Evolutionary conservation across 2,113 vertebrate species (phyloP).

Genomic region (Poeciliopsis retropinna): DNA sequence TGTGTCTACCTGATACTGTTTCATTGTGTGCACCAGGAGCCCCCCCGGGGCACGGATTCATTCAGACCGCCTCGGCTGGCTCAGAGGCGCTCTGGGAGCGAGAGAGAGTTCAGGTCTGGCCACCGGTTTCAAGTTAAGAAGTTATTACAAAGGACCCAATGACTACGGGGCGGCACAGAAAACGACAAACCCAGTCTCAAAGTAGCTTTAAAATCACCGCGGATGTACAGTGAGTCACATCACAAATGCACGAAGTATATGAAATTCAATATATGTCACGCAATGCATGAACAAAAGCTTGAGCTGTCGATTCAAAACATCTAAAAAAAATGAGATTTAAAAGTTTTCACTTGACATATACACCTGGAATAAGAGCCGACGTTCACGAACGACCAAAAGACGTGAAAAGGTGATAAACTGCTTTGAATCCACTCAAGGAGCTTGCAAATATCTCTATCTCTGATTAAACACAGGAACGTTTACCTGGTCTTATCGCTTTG

Average conservation of each 20-base stretch:
- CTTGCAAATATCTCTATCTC: too few species aligned
- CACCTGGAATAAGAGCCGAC: too few species aligned
- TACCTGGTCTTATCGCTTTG: too few species aligned
- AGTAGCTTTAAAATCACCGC: neutral
- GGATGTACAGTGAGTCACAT: neutral
- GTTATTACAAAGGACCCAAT: slow-evolving; percentile 2
- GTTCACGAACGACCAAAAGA: too few species aligned
- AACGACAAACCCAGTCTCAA: neutral
- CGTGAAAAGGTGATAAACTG: too few species aligned
- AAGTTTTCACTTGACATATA: too few species aligned
- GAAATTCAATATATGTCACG: neutral
- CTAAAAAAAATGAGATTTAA: too few species aligned
- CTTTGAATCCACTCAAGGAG: too few species aligned
- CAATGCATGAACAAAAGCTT: neutral
- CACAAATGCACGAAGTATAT: neutral
- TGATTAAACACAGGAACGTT: too few species aligned
- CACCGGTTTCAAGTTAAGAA: slow-evolving; percentile 23
- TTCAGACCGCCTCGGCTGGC: slow-evolving; percentile 53
- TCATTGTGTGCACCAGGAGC: slow-evolving; percentile 50
- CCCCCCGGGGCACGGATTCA: slow-evolving; percentile 54
- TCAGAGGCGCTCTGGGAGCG: slow-evolving; percentile 33
- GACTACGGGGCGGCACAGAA: slow-evolving; percentile 3
- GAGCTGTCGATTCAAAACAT: too few species aligned
- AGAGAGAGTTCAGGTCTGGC: slow-evolving; percentile 42
- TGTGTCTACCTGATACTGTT: slow-evolving; percentile 56